Percentiles rank a stretch among this genome's conserved stretches.
Conservation (phyloP, 2,113 vertebrate genomes). For the Sminthopsis crassicaudata region DNA sequence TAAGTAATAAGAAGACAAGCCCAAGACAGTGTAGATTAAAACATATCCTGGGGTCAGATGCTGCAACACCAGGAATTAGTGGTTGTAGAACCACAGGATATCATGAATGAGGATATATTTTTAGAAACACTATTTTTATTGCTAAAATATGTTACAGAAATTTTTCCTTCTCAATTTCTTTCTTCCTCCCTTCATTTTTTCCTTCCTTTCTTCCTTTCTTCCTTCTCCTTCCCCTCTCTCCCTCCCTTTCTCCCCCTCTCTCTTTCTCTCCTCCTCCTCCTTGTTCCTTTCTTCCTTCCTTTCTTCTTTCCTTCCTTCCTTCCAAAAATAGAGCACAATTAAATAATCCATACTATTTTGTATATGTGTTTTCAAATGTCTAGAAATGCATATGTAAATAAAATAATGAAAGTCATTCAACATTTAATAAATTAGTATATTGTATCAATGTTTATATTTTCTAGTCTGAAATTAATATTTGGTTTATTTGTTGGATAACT, state of each 20-base stretch:
- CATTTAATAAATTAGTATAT: background rate
- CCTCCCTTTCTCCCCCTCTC: too few relatives aligned
- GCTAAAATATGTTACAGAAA: background rate
- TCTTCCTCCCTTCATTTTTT: background rate
- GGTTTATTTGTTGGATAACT: background rate
- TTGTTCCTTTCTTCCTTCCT: too few relatives aligned
- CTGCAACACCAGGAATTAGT: constrained; percentile 33
- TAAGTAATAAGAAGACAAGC: constrained; percentile 70
- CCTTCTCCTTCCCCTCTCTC: too few relatives aligned
- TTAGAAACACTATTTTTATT: constrained; percentile 45
- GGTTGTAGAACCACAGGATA: constrained; percentile 8
- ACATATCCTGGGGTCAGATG: constrained; percentile 7
- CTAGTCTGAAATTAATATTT: background rate
- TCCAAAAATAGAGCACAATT: constrained; percentile 22
- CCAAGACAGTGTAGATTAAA: constrained; percentile 56
- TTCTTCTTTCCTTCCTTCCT: too few relatives aligned
- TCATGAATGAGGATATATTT: constrained; percentile 19
- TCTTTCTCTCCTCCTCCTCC: too few relatives aligned
- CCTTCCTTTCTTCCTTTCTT: too few relatives aligned
- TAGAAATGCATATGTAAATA: background rate
- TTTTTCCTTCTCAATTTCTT: constrained; percentile 23
- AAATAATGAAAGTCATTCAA: background rate
- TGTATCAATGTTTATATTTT: background rate
- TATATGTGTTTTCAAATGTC: background rate
- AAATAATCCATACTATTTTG: background rate